These are phyloP conservation scores for Dendronephthya gigantea DNA, from an alignment of 64 coral and sea anemone genomes.

Conservation along the genomic window DNA sequence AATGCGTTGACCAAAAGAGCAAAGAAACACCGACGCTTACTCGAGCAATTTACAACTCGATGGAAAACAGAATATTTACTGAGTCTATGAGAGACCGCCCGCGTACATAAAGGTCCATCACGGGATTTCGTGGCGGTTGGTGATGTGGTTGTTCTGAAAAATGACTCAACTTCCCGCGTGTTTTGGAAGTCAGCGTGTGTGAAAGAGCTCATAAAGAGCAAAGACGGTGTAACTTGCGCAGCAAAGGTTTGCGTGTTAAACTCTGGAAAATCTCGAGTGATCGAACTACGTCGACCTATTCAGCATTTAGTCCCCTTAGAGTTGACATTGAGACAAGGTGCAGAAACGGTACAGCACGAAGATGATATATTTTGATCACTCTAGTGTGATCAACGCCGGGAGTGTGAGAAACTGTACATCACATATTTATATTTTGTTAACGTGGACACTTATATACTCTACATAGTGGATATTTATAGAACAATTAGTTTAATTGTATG, in stretches of 20 bases:
- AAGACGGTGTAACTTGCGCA: not conserved
- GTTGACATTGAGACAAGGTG: not conserved
- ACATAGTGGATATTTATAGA: no score
- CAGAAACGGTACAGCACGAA: no score
- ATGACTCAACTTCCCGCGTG: not conserved
- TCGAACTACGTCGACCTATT: not conserved
- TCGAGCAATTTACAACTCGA: not conserved
- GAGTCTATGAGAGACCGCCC: not conserved
- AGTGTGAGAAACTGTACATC: no score
- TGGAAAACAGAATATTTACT: slow-evolving; percentile 7
- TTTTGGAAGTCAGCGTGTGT: not conserved
- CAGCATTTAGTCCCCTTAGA: not conserved
- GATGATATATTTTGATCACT: not conserved
- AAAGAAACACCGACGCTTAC: not conserved
- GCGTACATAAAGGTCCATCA: no score
- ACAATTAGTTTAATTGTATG: no score
- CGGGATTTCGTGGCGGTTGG: not conserved
- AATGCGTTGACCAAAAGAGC: not conserved
- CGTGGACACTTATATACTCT: no score
- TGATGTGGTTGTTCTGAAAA: not conserved
- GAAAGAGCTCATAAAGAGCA: not conserved
- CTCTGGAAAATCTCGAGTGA: not conserved
- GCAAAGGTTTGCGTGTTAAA: not conserved
- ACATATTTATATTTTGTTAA: no score
- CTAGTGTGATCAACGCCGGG: not conserved